Conservation (phyloP, 2,888 invertebrate species). For the Hyposoter didymator region DNA sequence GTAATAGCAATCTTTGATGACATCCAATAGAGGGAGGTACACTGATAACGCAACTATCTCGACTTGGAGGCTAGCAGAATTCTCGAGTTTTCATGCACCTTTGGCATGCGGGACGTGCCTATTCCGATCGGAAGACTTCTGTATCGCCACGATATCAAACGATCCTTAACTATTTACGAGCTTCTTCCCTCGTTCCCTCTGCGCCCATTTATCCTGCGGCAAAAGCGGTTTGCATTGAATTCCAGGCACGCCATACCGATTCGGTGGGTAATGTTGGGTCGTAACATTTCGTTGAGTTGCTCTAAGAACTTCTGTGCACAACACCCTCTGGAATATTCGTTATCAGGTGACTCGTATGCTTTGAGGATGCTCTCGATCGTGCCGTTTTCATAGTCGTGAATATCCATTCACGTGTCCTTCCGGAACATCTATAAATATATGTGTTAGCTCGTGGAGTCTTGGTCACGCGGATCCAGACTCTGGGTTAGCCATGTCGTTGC, state of each 20-base stretch:
- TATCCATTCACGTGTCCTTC: conserved; percentile 10
- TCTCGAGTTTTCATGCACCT: conserved; percentile 9
- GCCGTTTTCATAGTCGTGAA: conserved; percentile 14
- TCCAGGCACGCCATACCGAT: conserved; percentile 72
- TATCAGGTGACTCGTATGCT: conserved; percentile 60
- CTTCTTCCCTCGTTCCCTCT: conserved; percentile 8
- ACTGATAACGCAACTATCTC: conserved; percentile 7
- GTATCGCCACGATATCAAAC: conserved; percentile 34
- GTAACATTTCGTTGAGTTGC: conserved; percentile 51
- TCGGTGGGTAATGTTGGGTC: conserved; percentile 60
- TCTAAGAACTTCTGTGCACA: conserved; percentile 44
- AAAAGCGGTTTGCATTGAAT: conserved; percentile 68
- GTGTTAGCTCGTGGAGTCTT: not conserved
- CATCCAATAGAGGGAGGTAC: conserved; percentile 1
- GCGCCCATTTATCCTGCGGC: conserved; percentile 30
- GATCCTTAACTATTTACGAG: conserved; percentile 63
- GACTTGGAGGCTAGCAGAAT: not conserved
- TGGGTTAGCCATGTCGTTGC: not conserved
- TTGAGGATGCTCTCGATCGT: conserved; percentile 7
- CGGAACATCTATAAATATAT: conserved; percentile 6
- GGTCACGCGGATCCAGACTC: not conserved
- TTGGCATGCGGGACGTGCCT: not conserved
- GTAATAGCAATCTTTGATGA: conserved; percentile 5
- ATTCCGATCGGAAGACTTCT: conserved; percentile 24
- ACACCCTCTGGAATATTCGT: conserved; percentile 58